Percentiles rank a stretch among this genome's conserved stretches.
These are phyloP conservation scores for Epinotia nisella DNA, from an alignment of 2,888 invertebrate species.

Conservation along the genomic window DNA sequence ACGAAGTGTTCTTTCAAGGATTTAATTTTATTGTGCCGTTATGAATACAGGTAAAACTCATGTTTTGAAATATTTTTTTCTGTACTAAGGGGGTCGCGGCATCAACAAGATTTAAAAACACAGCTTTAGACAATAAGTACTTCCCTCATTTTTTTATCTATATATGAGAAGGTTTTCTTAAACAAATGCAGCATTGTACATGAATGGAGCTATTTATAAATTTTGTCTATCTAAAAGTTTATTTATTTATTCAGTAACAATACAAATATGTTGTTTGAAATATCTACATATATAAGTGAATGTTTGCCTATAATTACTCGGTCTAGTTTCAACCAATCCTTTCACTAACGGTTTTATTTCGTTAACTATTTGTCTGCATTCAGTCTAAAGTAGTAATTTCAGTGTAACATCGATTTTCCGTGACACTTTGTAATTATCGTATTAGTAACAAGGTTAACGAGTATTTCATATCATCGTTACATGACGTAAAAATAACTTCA, in stretches of 20 bases:
- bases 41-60: not conserved
- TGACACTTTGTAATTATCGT: too few species aligned
- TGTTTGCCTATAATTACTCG: constrained; percentile 35
- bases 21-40: not conserved
- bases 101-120: too few species aligned
- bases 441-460: too few species aligned
- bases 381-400: not conserved
- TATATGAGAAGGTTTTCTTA: not conserved
- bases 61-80: too few species aligned
- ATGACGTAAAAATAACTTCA: too few species aligned
- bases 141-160: not conserved
- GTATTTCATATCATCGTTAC: too few species aligned
- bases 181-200: not conserved
- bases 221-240: constrained; percentile 27
- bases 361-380: constrained; percentile 8
- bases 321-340: constrained; percentile 26
- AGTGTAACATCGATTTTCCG: not conserved
- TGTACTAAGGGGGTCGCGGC: too few species aligned
- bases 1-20: constrained; percentile 5
- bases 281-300: too few species aligned
- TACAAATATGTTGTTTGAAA: too few species aligned
- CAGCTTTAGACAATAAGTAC: not conserved
- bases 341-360: constrained; percentile 40
- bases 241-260: too few species aligned
- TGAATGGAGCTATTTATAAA: not conserved